Base-by-base conservation (phyloP, 1,140 invertebrate species). In the Hyphantria cunea region DNA sequence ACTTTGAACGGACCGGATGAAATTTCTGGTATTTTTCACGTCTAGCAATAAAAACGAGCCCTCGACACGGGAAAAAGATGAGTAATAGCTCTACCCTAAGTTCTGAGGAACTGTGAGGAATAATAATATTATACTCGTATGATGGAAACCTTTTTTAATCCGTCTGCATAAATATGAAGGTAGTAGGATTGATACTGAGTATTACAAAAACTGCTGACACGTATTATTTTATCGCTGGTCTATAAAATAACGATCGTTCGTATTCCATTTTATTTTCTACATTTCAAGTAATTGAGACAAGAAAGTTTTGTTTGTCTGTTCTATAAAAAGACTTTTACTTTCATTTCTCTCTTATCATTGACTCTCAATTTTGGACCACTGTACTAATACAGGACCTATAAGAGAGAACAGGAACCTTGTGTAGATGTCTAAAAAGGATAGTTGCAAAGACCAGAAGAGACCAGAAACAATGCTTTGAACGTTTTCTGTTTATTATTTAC, bases 1-100 rank as follows among this genome's bases (percentile, higher is more conserved):
- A 87, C 85, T 89, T 86, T 83, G 82, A 82, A 66, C 80, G 75
- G 75, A 80, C 83, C 77, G 80, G 77, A 80, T 85, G 84, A 86
- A 87, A 85, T 85, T 89, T 87, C 84, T 87, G 86, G 78, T 85
- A 89, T 89, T 87, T 89, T 89, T 84, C 86, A 89, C 80, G 81
- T 86, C 78, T 74, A 80, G 84, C 79, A 83, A 86, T 90, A 90
- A 88, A 90, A 89, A 86, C 78, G 79, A 74, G 72, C 77, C 74
- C 74, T 74, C 79, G 63, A 75, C 68, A 71, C 68, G 72, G 72
- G 72, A 84, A 83, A 84, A 86, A 84, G 78, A 86, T 88, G 85
- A 89, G 78, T 86, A 86, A 87, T 86, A 81, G 81, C 80, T 52
- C 75, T 64, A 62, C 71, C 68, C 76, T 72, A 71, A 76, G 82